Evolutionary conservation across 2,797 vertebrate species (phyloP).

Genomic region (Ceryle rudis): DNA sequence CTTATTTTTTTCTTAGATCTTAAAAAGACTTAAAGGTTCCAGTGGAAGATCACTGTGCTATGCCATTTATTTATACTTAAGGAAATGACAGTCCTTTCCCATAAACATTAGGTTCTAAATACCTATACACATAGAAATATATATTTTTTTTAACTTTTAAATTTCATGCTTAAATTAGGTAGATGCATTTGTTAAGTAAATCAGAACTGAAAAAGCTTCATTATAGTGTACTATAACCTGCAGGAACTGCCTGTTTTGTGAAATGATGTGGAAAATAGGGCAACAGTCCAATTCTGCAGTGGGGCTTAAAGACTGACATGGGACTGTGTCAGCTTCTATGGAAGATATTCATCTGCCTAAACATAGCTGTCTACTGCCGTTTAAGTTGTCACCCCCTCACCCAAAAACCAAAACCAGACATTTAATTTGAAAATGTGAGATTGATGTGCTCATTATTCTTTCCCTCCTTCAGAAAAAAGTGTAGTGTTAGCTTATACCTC

Average conservation of each 20-base stretch:
- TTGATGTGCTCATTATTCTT: not conserved
- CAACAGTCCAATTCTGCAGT: not conserved
- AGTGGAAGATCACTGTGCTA: not conserved
- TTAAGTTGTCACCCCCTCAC: not conserved
- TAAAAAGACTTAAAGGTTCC: not conserved
- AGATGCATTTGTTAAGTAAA: not conserved
- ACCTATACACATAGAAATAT: not conserved
- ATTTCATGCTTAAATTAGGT: not conserved
- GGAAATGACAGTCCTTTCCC: not conserved
- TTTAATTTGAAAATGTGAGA: not conserved
- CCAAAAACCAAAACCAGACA: not conserved
- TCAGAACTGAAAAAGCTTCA: not conserved
- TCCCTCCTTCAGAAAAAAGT: not conserved
- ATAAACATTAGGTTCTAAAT: not conserved
- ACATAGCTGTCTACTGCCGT: not conserved
- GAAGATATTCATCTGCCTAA: not conserved
- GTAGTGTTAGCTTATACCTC: not conserved
- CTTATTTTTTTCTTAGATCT: not conserved
- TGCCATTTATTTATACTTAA: not conserved
- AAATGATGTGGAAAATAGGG: not conserved
- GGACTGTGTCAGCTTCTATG: not conserved
- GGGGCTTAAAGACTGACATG: not conserved
- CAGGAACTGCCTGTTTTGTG: not conserved
- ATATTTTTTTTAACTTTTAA: not conserved
- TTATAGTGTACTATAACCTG: not conserved